These are phyloP conservation scores for Nowickia ferox DNA, from an alignment of 2,888 invertebrate genomes.

Conservation along the genomic window DNA sequence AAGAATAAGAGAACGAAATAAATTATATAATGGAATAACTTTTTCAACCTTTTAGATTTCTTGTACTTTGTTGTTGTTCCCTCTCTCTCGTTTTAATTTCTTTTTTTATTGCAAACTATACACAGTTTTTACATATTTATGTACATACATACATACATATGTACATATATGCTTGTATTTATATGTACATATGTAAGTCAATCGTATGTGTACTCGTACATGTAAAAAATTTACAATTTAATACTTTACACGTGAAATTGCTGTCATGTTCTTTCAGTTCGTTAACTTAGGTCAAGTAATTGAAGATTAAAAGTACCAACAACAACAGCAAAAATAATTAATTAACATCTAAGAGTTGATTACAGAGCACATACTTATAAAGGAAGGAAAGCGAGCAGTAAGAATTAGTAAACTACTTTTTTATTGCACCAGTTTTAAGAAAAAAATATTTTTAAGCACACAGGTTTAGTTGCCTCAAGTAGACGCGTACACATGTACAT, in stretches of 20 bases:
- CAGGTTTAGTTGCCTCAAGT: not conserved
- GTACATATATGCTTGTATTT: not conserved
- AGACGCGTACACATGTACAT: not conserved
- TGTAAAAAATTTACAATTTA: conserved; percentile 2
- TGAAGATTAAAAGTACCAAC: conserved; percentile 35
- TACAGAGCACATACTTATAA: conserved; percentile 35
- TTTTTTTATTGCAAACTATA: not conserved
- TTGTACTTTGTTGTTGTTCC: conserved; percentile 6
- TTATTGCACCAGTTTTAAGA: conserved; percentile 46
- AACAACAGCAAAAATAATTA: conserved; percentile 41
- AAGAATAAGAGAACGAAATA: conserved; percentile 30
- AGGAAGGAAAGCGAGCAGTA: conserved; percentile 11
- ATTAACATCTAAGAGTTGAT: conserved; percentile 35
- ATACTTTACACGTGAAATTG: conserved; percentile 51
- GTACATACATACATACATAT: not conserved
- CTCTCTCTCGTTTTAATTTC: not conserved
- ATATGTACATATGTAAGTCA: not conserved
- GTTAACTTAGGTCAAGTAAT: conserved; percentile 67
- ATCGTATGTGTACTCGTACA: too few relatives aligned
- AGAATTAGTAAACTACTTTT: conserved; percentile 30
- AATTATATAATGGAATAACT: conserved; percentile 47
- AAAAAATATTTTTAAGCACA: not conserved
- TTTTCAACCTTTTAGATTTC: conserved; percentile 28
- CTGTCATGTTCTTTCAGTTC: conserved; percentile 56
- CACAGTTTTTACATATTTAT: not conserved